phyloP scores from a whole-genome alignment of 2,888 invertebrate species.

The Cremastinae sp. region DNA sequence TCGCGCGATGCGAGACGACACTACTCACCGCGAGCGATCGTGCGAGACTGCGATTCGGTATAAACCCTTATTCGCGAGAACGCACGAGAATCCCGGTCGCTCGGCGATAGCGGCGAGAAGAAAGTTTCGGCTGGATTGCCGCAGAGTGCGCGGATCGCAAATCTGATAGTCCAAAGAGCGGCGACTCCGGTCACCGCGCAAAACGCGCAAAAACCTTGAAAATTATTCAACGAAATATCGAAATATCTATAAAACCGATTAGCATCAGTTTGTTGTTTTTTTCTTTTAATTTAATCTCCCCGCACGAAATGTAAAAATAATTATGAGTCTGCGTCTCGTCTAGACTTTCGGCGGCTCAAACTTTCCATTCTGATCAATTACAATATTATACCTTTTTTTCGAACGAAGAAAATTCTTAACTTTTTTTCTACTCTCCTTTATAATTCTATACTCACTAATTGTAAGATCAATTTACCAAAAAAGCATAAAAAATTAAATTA shows the following conservation, averaged over 20 bases:
- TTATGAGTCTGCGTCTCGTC: no score
- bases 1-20: conserved; percentile 15
- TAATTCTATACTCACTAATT: no score
- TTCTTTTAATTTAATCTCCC: not conserved
- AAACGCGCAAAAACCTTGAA: conserved; percentile 54
- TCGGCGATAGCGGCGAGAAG: conserved; percentile 43
- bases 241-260: not conserved
- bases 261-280: not conserved
- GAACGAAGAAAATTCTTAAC: no score
- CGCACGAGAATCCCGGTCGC: conserved; percentile 33
- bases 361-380: no score
- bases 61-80: conserved; percentile 34
- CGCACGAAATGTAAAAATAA: no score
- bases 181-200: conserved; percentile 49
- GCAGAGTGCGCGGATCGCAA: conserved; percentile 39
- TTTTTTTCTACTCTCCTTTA: no score
- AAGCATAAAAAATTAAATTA: no score
- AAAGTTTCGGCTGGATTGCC: conserved; percentile 26
- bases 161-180: conserved; percentile 60
- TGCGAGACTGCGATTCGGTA: conserved; percentile 45
- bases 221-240: conserved; percentile 39
- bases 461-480: no score
- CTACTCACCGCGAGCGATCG: conserved; percentile 52
- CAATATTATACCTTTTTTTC: no score
- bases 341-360: no score